Evolutionary conservation across 2,888 invertebrate species (phyloP), one percentile per base, ranked within the genome.

Genomic region (Dolomedes plantarius): DNA sequence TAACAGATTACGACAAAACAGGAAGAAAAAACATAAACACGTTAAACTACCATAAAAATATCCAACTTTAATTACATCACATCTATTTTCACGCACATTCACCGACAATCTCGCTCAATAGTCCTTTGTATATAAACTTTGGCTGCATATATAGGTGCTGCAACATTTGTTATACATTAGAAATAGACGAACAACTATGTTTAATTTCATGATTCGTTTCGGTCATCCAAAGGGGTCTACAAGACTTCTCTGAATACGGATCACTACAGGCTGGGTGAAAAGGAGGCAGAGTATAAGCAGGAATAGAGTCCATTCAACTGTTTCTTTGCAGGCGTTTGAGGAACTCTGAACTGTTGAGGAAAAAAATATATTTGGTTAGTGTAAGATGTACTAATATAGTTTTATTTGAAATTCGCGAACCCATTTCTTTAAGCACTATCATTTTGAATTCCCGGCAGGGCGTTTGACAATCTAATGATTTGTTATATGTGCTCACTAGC

Each of bases 181-280:
- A 46, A 46, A 46, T 46, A 46, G 46, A 46, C 46, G 16, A 46
- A 2, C 7, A 16, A 16, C n/a, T 46, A 46, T 46, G 16, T 5
- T 46, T 46, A 46, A 16, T 16, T 2, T 2, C 2, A 9, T 46
- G 9, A 29, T 28, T 28, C n/a, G 19, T 65, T 65, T 65, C 27
- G n/a, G 31, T 82, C 82, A 82, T 76, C 82, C 82, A 64, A 82
- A 82, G 1, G 75, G 82, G 62, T 82, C 82, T 0, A 76, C 82
- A 0, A 82, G 41, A 29, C 71, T 82, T 32, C 82, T 71, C 46
- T 82, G 71, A 32, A 82, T 82, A 11, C 71, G 46, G 27, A n/a
- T 71, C 16, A 39, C 74, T 0, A 13, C 41, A 9, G 36, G 32
- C 9, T 65, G 39, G 16, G 31, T 46, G 13, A 65, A 31, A 1